Evolutionary conservation across 2,113 vertebrate species (phyloP).

Genomic region (Ptilorrhoa leucosticta): DNA sequence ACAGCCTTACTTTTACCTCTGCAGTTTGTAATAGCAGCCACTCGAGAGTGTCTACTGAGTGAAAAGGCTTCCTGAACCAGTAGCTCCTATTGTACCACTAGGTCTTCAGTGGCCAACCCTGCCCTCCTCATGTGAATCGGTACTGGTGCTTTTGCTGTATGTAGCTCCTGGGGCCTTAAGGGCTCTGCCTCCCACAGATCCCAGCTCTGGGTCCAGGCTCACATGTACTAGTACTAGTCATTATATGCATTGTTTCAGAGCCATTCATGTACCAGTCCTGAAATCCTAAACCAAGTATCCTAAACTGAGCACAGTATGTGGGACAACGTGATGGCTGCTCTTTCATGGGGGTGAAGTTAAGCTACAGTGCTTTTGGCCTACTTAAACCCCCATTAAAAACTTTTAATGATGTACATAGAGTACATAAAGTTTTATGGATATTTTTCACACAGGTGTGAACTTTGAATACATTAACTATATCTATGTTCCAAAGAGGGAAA

Average conservation of each 20-base stretch:
- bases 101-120: rapidly evolving
- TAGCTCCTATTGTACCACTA: neutral
- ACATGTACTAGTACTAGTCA: neutral
- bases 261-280: neutral
- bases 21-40: neutral
- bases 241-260: neutral
- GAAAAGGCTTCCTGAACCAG: neutral
- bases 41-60: neutral
- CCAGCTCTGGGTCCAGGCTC: neutral
- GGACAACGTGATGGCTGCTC: neutral
- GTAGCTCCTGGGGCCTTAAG: neutral
- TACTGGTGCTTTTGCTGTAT: neutral
- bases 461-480: neutral
- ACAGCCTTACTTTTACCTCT: neutral
- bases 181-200: neutral
- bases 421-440: neutral
- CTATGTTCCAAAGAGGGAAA: neutral
- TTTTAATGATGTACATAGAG: neutral
- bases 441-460: neutral
- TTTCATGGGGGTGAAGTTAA: neutral
- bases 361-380: neutral
- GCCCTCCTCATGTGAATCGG: neutral
- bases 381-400: neutral
- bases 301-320: neutral
- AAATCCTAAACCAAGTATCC: neutral